Percentiles rank a stretch among this genome's conserved stretches.
Evolutionary conservation across 2,113 vertebrate species (phyloP).

Genomic region (Stegastes partitus): DNA sequence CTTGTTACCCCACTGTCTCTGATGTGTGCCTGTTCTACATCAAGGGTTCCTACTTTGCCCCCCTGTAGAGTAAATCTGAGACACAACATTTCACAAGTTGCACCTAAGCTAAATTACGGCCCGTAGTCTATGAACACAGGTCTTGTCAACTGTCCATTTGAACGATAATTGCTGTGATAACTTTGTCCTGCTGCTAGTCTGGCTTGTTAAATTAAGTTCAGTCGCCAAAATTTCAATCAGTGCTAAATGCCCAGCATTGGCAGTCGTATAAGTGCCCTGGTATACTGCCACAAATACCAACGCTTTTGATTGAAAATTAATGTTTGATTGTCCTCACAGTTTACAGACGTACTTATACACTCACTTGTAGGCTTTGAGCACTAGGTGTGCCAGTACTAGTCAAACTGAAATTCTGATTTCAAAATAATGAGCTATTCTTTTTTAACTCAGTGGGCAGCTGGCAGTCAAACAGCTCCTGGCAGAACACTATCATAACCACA

Average conservation of each 20-base stretch:
- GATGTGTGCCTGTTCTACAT: not conserved
- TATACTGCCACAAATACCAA: constrained; percentile 49
- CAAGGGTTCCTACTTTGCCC: not conserved
- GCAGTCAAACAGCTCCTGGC: constrained; percentile 37
- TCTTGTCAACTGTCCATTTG: constrained; percentile 34
- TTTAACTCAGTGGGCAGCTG: constrained; percentile 46
- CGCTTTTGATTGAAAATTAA: constrained; percentile 61
- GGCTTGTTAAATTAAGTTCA: constrained; percentile 39
- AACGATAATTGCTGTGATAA: constrained; percentile 33
- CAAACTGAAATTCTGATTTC: constrained; percentile 66
- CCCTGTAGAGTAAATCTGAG: not conserved
- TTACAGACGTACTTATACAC: constrained; percentile 50
- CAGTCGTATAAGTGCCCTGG: constrained; percentile 43
- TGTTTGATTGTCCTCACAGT: constrained; percentile 47
- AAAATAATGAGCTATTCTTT: constrained; percentile 62
- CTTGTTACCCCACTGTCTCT: too few species aligned
- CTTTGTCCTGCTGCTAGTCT: constrained; percentile 35
- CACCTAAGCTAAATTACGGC: constrained; percentile 13
- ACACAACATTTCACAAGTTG: not conserved
- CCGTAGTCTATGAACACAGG: not conserved
- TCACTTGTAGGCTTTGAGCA: constrained; percentile 30
- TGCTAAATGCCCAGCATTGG: constrained; percentile 43
- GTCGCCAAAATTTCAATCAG: constrained; percentile 52
- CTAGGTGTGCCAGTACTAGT: constrained; percentile 33
- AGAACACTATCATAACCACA: constrained; percentile 20